Evolutionary conservation across 1,140 invertebrate species (phyloP).

Genomic region (Centruroides sculpturatus): DNA sequence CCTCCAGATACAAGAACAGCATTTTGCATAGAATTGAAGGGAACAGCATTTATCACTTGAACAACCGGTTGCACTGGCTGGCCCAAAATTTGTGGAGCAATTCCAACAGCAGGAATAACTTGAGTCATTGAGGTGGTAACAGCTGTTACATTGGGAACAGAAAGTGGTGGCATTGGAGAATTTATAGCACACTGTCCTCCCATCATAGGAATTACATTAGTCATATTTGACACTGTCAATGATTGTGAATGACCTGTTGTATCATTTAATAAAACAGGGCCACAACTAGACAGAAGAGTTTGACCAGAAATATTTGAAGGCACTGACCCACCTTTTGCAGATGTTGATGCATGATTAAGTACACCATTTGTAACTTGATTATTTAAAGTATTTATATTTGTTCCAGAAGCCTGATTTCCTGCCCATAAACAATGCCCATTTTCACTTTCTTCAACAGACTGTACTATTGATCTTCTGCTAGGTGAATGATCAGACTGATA

Average conservation of each 20-base stretch:
- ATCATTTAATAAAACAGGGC: constrained; percentile 13
- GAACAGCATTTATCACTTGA: constrained; percentile 50
- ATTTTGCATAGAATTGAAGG: constrained; percentile 40
- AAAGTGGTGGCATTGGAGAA: constrained; percentile 45
- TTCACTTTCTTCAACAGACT: too few species aligned
- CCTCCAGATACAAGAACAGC: constrained; percentile 53
- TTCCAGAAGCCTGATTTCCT: too few species aligned
- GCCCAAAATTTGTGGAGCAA: constrained; percentile 46
- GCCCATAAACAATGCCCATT: too few species aligned
- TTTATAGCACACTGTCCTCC: constrained; percentile 19
- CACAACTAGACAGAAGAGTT: constrained; percentile 15
- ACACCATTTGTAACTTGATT: constrained; percentile 7
- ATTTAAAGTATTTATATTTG: background rate
- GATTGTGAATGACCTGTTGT: constrained; percentile 10
- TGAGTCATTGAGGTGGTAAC: constrained; percentile 52
- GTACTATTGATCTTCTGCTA: too few species aligned
- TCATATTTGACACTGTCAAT: constrained; percentile 11
- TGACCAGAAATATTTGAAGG: constrained; percentile 14
- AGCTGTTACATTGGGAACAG: constrained; percentile 48
- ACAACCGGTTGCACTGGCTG: constrained; percentile 39
- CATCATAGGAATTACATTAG: constrained; percentile 13
- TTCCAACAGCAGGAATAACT: constrained; percentile 40
- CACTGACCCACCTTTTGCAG: constrained; percentile 8
- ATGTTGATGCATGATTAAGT: constrained; percentile 10
- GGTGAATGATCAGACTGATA: too few species aligned